Evolutionary conservation across 1,140 invertebrate species (phyloP).

Genomic region (Aphelenchoides avenae): DNA sequence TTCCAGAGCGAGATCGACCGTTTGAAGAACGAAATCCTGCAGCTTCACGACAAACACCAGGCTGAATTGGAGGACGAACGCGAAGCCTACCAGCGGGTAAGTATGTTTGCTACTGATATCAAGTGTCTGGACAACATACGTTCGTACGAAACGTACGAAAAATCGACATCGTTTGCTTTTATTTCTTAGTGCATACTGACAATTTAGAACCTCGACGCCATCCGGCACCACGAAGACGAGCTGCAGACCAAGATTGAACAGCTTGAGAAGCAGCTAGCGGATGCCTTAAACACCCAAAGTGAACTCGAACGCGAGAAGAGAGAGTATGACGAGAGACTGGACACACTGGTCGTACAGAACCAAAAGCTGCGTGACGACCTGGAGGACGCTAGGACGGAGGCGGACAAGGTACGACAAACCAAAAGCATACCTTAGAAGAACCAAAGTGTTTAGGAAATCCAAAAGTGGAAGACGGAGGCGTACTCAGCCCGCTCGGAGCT

Average conservation of each 20-base stretch:
- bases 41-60: slow-evolving; percentile 52
- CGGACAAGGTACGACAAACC: slow-evolving; percentile 45
- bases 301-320: slow-evolving; percentile 49
- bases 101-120: not conserved
- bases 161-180: not conserved
- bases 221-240: slow-evolving; percentile 52
- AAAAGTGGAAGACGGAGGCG: slow-evolving; percentile 59
- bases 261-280: slow-evolving; percentile 51
- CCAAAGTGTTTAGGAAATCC: slow-evolving; percentile 40
- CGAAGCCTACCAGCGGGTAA: slow-evolving; percentile 48
- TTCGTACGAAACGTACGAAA: slow-evolving; percentile 2
- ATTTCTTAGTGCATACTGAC: not conserved
- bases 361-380: slow-evolving; percentile 56
- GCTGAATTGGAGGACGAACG: slow-evolving; percentile 55
- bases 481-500: slow-evolving; percentile 52
- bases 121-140: not conserved
- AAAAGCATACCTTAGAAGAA: slow-evolving; percentile 6
- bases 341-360: slow-evolving; percentile 39
- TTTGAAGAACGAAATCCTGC: slow-evolving; percentile 49
- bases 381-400: slow-evolving; percentile 50
- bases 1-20: slow-evolving; percentile 53
- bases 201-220: slow-evolving; percentile 47
- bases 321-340: slow-evolving; percentile 54
- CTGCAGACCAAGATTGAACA: slow-evolving; percentile 44
- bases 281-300: slow-evolving; percentile 51